These are phyloP conservation scores for Ifrita kowaldi DNA, from an alignment of 2,113 vertebrate species.

Conservation along the genomic window DNA sequence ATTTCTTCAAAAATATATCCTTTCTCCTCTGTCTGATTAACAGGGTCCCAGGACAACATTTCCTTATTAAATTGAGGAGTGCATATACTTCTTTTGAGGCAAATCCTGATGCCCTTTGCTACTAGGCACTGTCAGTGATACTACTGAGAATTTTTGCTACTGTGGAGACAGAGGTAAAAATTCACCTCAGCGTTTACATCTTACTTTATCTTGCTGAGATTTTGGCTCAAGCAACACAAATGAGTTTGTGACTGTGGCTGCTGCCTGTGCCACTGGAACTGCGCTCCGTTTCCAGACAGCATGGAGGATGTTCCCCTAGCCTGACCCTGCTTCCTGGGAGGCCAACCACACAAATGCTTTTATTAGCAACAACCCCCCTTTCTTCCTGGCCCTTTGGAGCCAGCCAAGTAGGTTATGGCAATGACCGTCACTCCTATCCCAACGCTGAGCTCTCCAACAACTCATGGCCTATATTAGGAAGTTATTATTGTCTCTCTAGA, in stretches of 20 bases:
- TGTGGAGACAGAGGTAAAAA: background rate
- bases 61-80: background rate
- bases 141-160: background rate
- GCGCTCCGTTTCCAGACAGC: background rate
- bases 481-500: background rate
- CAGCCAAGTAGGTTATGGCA: background rate
- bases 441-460: background rate
- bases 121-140: background rate
- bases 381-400: background rate
- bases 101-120: background rate
- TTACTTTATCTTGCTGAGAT: background rate
- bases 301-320: background rate
- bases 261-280: background rate
- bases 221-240: background rate
- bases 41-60: fast-evolving
- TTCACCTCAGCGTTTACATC: fast-evolving
- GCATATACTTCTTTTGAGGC: background rate
- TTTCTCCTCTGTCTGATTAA: background rate
- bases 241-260: background rate
- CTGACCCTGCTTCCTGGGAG: background rate
- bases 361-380: background rate
- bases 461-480: background rate
- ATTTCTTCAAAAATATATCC: background rate
- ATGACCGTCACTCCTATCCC: background rate
- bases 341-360: background rate